Percentiles rank a stretch among this genome's conserved stretches.
These are phyloP conservation scores for Drosophila nannoptera DNA, from an alignment of 1,140 invertebrate genomes.

Conservation along the genomic window DNA sequence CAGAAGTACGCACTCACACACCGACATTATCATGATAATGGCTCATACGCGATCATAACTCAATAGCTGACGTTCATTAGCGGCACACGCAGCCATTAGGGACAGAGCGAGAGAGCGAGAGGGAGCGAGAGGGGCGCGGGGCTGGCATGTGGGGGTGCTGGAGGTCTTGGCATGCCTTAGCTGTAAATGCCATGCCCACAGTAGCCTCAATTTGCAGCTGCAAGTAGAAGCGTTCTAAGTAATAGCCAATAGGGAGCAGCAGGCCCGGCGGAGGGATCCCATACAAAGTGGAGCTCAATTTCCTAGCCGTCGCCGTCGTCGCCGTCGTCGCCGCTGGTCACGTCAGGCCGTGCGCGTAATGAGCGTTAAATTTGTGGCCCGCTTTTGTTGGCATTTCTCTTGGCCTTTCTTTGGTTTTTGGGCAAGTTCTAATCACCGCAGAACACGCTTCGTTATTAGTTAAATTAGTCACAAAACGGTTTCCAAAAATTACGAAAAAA, in stretches of 20 bases:
- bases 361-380: conserved; percentile 71
- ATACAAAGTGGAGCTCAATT: conserved; percentile 65
- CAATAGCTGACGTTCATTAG: conserved; percentile 67
- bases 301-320: conserved; percentile 42
- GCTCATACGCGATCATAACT: conserved; percentile 61
- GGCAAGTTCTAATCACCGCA: conserved; percentile 68
- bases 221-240: conserved; percentile 63
- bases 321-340: conserved; percentile 55
- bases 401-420: conserved; percentile 43
- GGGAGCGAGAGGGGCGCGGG: conserved; percentile 17
- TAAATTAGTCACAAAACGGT: conserved; percentile 77
- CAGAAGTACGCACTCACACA: conserved; percentile 8
- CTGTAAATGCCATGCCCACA: conserved; percentile 41
- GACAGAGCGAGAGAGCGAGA: background rate
- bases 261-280: conserved; percentile 15
- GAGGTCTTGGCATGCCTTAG: conserved; percentile 6
- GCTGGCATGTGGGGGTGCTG: conserved; percentile 11
- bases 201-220: conserved; percentile 63
- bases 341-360: conserved; percentile 72
- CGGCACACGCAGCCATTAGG: conserved; percentile 43
- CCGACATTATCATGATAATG: conserved; percentile 13
- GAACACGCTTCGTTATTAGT: conserved; percentile 71
- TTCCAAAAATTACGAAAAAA: conserved; percentile 39
- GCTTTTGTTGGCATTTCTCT: conserved; percentile 43
- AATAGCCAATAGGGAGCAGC: conserved; percentile 42